phyloP scores from a whole-genome alignment of 2,888 invertebrate genomes.

The Aspidapion aeneum region DNA sequence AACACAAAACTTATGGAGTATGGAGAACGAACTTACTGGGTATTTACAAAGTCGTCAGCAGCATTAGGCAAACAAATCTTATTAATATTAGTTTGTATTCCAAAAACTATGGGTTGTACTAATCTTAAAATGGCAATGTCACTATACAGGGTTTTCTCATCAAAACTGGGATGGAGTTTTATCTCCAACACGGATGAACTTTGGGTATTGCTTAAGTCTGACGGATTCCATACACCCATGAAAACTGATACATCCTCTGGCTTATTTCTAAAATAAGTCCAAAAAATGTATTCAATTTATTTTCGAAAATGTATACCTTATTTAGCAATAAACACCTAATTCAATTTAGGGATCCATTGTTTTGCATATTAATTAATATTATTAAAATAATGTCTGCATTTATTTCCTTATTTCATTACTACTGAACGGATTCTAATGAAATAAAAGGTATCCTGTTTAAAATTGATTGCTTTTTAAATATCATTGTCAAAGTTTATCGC shows the following conservation, averaged over 20 bases:
- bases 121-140: slow-evolving; percentile 78
- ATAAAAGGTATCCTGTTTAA: no score
- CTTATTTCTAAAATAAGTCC: slow-evolving; percentile 28
- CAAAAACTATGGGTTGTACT: slow-evolving; percentile 54
- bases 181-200: slow-evolving; percentile 33
- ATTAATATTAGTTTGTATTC: slow-evolving; percentile 53
- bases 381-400: no score
- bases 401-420: no score
- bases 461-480: no score
- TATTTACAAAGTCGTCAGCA: slow-evolving; percentile 28
- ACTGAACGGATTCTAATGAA: no score
- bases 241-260: slow-evolving; percentile 31
- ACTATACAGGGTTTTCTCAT: slow-evolving; percentile 59
- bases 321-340: no score
- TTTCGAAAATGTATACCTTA: no score
- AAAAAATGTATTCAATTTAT: no score
- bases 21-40: neutral
- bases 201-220: slow-evolving; percentile 25
- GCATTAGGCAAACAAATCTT: slow-evolving; percentile 62
- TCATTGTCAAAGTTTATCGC: no score
- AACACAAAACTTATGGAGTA: no score
- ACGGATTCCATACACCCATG: slow-evolving; percentile 38
- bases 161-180: slow-evolving; percentile 59
- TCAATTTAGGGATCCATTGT: no score
- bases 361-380: no score